Conservation (phyloP, 2,113 vertebrate species). For the Anguilla rostrata region DNA sequence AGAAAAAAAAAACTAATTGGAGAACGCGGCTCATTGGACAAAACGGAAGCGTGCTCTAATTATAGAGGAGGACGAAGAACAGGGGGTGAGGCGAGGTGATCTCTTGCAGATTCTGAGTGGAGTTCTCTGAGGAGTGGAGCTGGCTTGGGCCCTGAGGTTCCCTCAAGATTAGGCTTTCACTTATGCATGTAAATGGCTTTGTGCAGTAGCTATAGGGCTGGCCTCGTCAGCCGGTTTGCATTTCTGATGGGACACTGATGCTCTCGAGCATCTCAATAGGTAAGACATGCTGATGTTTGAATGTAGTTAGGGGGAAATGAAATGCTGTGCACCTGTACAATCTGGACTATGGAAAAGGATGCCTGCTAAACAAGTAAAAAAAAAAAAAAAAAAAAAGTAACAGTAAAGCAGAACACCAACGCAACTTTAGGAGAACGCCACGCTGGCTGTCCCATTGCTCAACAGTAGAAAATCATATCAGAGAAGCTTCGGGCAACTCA, state of each 20-base stretch:
- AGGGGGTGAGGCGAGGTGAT: not conserved
- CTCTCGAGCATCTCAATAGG: not conserved
- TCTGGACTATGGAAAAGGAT: not conserved
- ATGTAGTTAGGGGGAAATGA: not conserved
- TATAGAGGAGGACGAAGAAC: not conserved
- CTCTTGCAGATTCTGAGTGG: not conserved
- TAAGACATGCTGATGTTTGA: not conserved
- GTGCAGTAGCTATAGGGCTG: not conserved
- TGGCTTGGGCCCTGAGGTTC: not conserved
- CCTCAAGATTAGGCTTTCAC: not conserved
- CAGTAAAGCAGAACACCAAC: not conserved
- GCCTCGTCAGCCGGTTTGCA: too few relatives aligned
- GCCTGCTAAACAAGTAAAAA: not conserved
- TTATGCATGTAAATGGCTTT: not conserved
- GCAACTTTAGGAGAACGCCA: not conserved
- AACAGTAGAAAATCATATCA: conserved; percentile 1
- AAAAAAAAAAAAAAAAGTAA: not conserved
- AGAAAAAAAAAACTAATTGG: not conserved
- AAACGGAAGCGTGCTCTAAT: not conserved
- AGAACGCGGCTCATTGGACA: not conserved
- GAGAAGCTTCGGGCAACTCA: conserved; percentile 22
- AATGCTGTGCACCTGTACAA: not conserved
- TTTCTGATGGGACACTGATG: not conserved
- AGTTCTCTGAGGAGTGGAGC: not conserved
- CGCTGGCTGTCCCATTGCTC: not conserved